Percentiles rank a stretch among this genome's conserved stretches.
These are phyloP conservation scores for Samia ricini DNA, from an alignment of 1,140 invertebrate genomes.

Conservation along the genomic window DNA sequence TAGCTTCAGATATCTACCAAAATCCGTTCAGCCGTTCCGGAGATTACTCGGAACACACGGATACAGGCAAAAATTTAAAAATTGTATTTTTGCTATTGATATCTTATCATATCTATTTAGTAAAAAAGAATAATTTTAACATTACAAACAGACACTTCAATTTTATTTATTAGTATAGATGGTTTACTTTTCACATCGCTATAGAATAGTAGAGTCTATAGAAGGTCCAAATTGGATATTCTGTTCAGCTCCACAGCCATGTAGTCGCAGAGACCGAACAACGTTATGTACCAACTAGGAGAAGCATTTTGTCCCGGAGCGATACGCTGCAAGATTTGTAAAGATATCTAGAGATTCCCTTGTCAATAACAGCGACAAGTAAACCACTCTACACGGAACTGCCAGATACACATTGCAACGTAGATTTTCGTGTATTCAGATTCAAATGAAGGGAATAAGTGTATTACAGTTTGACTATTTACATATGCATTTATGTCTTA, in stretches of 20 bases:
- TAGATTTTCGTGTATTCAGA: not conserved
- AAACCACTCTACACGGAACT: not conserved
- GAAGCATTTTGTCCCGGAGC: not conserved
- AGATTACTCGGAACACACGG: no score
- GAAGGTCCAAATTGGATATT: not conserved
- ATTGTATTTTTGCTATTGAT: no score
- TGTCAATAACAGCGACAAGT: not conserved
- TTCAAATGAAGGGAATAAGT: not conserved
- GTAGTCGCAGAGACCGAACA: not conserved
- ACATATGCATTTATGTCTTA: not conserved
- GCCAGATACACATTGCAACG: not conserved
- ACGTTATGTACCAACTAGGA: not conserved
- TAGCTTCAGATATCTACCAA: no score
- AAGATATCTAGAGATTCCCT: not conserved
- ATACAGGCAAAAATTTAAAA: no score
- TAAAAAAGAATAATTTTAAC: no score
- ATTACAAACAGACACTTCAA: no score
- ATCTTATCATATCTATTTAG: no score
- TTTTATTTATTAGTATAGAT: no score
- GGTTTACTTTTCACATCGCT: not conserved
- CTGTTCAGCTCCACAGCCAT: not conserved
- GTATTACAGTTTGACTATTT: not conserved
- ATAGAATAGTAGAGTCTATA: not conserved
- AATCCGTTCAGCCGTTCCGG: no score
- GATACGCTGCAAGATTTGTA: conserved; percentile 1